Base-by-base conservation (phyloP, 1,140 invertebrate species). In the Apis cerana region DNA sequence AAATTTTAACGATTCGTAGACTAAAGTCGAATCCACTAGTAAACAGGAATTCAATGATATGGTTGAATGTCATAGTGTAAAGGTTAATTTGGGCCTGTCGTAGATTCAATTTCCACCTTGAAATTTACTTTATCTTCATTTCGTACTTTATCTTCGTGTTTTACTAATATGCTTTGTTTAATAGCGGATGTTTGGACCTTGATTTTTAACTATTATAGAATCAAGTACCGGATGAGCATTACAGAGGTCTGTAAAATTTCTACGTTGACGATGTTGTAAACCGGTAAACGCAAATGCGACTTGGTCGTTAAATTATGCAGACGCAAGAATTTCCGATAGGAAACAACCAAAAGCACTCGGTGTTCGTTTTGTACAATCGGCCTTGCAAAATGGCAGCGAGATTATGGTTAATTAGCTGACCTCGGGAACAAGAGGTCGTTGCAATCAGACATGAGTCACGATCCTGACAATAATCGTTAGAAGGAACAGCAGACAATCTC, bases 321-420 rank as follows among this genome's bases (percentile, higher is more conserved):
- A 89, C 87, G 69, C 43, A 17, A 27, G 71, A 71, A 68, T 75
- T 58, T 61, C 61, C 48, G 61, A 68, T 15, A 58, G 71, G 64
- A 81, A 77, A 69, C 85, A 81, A 67, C 64, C 80, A 80, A 82
- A 70, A 78, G 71, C 77, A 64, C 27, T 64, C 69, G 54, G 17
- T 80, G 82, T 64, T 75, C 77, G 74, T 85, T 90, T 81, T 83
- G 88, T 88, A 89, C 90, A 91, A 91, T 90, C 86, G 78, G 77
- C 65, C 82, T 87, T 75, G 86, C 84, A 91, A 91, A 88, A 79
- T 85, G 83, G 78, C 86, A 81, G 78, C 67, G 62, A 43, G 78
- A 89, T 85, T 85, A 86, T 85, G 82, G 83, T 86, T 90, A 91
- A 91, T 91, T 90, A 90, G 75, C 84, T 87, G 86, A 91, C 88